Conservation (phyloP, 2,888 invertebrate species). For the Calliopum simillimum region DNA sequence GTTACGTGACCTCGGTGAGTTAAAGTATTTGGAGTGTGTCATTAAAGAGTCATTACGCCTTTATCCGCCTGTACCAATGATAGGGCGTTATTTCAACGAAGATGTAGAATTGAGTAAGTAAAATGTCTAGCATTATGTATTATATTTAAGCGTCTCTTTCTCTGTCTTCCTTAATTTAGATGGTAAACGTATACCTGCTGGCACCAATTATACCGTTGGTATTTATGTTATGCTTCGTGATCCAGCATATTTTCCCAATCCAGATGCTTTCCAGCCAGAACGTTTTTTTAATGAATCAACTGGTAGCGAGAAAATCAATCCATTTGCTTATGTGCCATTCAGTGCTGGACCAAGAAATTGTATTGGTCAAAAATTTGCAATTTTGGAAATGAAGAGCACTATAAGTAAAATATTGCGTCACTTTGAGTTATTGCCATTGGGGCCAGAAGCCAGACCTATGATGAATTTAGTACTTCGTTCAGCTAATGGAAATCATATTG, state of each 20-base stretch:
- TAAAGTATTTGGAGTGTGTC: slow-evolving; percentile 71
- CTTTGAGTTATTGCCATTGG: slow-evolving; percentile 47
- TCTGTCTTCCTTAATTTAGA: slow-evolving; percentile 45
- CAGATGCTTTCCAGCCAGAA: slow-evolving; percentile 58
- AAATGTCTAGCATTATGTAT: neutral
- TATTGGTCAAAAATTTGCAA: slow-evolving; percentile 57
- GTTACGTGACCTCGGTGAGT: slow-evolving; percentile 52
- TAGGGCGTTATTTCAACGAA: slow-evolving; percentile 70
- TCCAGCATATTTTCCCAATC: slow-evolving; percentile 54
- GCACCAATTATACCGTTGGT: slow-evolving; percentile 54
- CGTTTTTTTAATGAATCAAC: slow-evolving; percentile 42
- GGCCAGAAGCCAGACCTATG: slow-evolving; percentile 42
- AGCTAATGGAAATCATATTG: slow-evolving; percentile 46
- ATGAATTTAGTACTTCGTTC: slow-evolving; percentile 48
- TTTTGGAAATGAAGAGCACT: slow-evolving; percentile 54
- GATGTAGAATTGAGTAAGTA: slow-evolving; percentile 69
- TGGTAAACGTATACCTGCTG: slow-evolving; percentile 56
- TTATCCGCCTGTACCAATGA: slow-evolving; percentile 75
- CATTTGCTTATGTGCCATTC: slow-evolving; percentile 53
- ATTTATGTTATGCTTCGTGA: slow-evolving; percentile 55
- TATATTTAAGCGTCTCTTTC: neutral
- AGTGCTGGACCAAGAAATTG: slow-evolving; percentile 56
- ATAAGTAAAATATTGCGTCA: slow-evolving; percentile 51
- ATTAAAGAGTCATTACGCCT: slow-evolving; percentile 75
- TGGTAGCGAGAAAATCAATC: slow-evolving; percentile 42